Evolutionary conservation across 2,797 vertebrate genomes (phyloP).

Genomic region (Xenopus petersii): DNA sequence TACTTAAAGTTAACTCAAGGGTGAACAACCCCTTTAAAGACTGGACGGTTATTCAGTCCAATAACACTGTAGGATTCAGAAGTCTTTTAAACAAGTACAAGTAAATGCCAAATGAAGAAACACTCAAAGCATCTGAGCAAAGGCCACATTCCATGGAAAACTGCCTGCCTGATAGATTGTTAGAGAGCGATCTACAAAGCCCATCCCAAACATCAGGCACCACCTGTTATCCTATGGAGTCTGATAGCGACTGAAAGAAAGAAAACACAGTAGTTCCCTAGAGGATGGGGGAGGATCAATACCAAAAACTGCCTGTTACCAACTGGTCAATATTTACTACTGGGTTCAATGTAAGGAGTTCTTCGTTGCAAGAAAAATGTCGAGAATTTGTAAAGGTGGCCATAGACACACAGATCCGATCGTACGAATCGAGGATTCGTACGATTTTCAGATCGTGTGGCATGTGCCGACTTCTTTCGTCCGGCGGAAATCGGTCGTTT

Average conservation of each 20-base stretch:
- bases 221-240: conserved; percentile 39
- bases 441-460: too few relatives aligned
- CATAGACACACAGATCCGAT: too few relatives aligned
- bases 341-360: not conserved
- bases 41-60: too few relatives aligned
- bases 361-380: not conserved
- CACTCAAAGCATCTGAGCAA: conserved; percentile 50
- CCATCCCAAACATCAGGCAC: conserved; percentile 27
- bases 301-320: not conserved
- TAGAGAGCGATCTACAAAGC: conserved; percentile 33
- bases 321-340: conserved; percentile 15
- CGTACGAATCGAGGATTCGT: too few relatives aligned
- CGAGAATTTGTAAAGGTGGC: not conserved
- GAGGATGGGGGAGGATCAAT: not conserved
- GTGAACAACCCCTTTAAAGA: too few relatives aligned
- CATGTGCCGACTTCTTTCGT: too few relatives aligned
- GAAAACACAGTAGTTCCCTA: conserved; percentile 3
- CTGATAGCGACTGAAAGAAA: too few relatives aligned
- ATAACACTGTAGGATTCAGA: conserved; percentile 43
- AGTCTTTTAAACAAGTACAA: conserved; percentile 55
- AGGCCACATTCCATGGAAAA: conserved; percentile 42
- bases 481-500: too few relatives aligned
- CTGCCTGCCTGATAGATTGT: conserved; percentile 27
- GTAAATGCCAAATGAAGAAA: conserved; percentile 47
- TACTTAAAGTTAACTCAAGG: too few relatives aligned